A percentile compares a stretch with the other conserved stretches of the same genome.
These are phyloP conservation scores for Cephus nigrinus DNA, from an alignment of 2,888 invertebrate species.

Conservation along the genomic window DNA sequence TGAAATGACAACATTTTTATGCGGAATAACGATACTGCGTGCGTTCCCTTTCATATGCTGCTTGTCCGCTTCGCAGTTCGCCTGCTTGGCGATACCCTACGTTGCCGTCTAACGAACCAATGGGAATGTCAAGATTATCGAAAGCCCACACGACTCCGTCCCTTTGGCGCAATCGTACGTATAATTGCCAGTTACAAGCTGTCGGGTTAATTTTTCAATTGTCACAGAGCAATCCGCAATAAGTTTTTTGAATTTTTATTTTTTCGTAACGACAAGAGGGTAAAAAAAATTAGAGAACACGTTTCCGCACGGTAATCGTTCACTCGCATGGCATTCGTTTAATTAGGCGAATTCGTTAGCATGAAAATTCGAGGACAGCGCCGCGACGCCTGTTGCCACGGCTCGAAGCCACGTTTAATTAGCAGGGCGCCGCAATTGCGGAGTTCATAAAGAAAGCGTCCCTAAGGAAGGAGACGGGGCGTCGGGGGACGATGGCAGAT, in stretches of 20 bases:
- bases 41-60: neutral
- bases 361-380: constrained; percentile 13
- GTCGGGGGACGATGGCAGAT: constrained; percentile 8
- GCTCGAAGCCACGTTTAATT: constrained; percentile 47
- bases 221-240: neutral
- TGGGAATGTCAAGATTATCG: neutral
- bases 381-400: constrained; percentile 14
- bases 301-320: constrained; percentile 26
- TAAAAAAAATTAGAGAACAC: constrained; percentile 21
- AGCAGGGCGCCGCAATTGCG: constrained; percentile 32
- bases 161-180: neutral
- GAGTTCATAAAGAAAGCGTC: constrained; percentile 41
- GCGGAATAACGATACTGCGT: neutral
- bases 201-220: neutral
- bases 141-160: neutral
- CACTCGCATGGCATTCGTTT: neutral
- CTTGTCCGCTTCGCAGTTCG: neutral
- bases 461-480: constrained; percentile 18
- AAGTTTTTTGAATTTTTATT: constrained; percentile 9
- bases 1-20: neutral
- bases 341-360: constrained; percentile 14
- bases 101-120: neutral
- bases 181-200: neutral
- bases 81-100: neutral
- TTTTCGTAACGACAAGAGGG: constrained; percentile 9